phyloP scores from a whole-genome alignment of 1,140 invertebrate genomes.

The Chironomus tepperi region DNA sequence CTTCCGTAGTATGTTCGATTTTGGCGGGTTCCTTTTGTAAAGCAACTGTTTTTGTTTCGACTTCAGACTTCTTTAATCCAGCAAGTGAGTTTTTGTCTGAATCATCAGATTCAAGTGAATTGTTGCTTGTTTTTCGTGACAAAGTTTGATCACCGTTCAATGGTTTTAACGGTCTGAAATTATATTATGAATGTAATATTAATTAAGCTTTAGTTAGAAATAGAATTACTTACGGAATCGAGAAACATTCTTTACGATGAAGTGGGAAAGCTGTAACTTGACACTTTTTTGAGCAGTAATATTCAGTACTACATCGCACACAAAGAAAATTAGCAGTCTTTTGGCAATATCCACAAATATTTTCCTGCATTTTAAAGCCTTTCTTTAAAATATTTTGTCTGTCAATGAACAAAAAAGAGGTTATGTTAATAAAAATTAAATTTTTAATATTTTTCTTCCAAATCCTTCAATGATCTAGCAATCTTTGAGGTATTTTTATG shows the following conservation, averaged over 20 bases:
- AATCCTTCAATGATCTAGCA: neutral
- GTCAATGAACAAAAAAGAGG: neutral
- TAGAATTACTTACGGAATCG: neutral
- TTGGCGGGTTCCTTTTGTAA: neutral
- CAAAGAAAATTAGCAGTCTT: neutral
- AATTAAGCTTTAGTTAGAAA: no score
- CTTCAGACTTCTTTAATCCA: neutral
- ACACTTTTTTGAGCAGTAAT: neutral
- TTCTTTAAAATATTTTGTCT: no score
- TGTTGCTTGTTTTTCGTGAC: neutral
- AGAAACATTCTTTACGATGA: neutral
- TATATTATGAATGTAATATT: no score
- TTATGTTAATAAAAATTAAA: neutral
- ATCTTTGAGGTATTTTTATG: neutral
- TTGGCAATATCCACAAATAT: neutral
- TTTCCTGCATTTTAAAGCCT: neutral
- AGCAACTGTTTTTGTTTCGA: neutral
- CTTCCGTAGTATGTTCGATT: neutral
- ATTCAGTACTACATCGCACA: neutral
- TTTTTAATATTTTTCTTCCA: neutral
- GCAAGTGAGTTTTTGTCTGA: neutral
- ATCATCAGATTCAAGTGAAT: neutral
- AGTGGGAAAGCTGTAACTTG: neutral
- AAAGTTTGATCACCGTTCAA: neutral
- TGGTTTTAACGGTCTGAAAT: neutral